Percentiles rank a stretch among this genome's conserved stretches.
These are phyloP conservation scores for Drosophila algonquin DNA, from an alignment of 2,888 invertebrate genomes.

Conservation along the genomic window DNA sequence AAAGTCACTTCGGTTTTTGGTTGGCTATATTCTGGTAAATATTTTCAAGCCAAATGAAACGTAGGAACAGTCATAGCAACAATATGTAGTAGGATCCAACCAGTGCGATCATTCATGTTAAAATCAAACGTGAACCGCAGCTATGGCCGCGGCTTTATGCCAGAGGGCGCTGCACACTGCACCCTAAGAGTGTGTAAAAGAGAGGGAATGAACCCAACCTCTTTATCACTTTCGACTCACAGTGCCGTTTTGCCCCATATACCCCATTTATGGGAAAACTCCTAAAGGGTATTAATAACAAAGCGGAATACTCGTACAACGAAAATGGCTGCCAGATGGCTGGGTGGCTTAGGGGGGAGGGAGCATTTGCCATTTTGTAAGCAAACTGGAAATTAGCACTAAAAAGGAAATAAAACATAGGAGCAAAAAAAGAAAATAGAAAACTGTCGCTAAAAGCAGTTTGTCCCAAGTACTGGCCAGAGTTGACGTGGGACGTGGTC, in stretches of 20 bases:
- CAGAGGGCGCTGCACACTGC: no score
- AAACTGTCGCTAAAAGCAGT: constrained; percentile 44
- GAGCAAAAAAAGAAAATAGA: constrained; percentile 6
- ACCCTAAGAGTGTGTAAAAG: no score
- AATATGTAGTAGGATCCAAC: no score
- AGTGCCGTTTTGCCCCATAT: not conserved
- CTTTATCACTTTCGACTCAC: no score
- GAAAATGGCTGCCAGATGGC: constrained; percentile 68
- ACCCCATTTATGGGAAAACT: not conserved
- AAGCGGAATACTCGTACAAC: constrained; percentile 16
- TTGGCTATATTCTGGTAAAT: no score
- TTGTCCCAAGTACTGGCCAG: constrained; percentile 32
- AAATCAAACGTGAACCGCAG: no score
- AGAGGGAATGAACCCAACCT: no score
- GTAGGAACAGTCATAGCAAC: no score
- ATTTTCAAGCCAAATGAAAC: no score
- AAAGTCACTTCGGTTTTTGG: no score
- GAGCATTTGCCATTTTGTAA: constrained; percentile 69
- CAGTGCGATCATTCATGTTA: no score
- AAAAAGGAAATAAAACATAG: constrained; percentile 20
- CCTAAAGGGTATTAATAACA: constrained; percentile 25
- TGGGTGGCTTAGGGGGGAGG: not conserved
- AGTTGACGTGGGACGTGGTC: constrained; percentile 59
- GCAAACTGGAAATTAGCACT: constrained; percentile 67
- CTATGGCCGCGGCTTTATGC: no score